Base-by-base conservation (phyloP, 2,113 vertebrate species). In the Riparia riparia region DNA sequence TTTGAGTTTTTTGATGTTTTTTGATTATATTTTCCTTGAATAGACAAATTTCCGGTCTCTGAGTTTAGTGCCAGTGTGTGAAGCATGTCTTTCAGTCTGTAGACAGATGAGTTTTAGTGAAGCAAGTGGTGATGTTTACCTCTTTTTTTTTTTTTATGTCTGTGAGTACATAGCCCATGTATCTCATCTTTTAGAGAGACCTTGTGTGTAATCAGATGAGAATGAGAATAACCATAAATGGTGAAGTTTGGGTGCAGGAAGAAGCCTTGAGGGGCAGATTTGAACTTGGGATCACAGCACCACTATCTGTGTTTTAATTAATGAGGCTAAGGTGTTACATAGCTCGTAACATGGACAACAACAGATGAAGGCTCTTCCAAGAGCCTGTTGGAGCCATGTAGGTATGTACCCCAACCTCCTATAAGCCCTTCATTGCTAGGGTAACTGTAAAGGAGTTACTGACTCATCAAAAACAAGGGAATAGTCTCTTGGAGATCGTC, bases 271-370 rank as follows among this genome's bases (percentile, higher is more conserved):
- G 61, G 17, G 51, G 53, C 3, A 3, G 12, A 19, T 63, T n/a
- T 70, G 28, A 76, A 4, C 8, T n/a, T 24, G 28, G 32, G 14
- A 31, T 76, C 10, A 4, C 31, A 21, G 15, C 72, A 50, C 69
- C 28, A 14, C 16, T 47, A 25, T 22, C 2, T 72, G 7, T 45
- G 10, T 44, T 69, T 57, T n/a, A 57, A 17, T 70, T 83, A 10
- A 15, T 15, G 45, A 53, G 58, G 28, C 50, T 82, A 31, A 80
- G 31, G 29, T 68, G 7, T 63, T 60, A 1, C 3, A 4, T 39
- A 87, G 41, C 17, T 18, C 1, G 0, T 60, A 34, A 51, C 0
- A 3, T 32, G 28, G 28, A 21, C 37, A 61, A 1, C 20, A 31
- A 51, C 41, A 81, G 50, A 17, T 28, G 32, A 17, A 57, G 28